Evolutionary conservation across 2,113 vertebrate genomes (phyloP), one percentile per base, ranked within the genome.

Genomic region (Scolopax mira): DNA sequence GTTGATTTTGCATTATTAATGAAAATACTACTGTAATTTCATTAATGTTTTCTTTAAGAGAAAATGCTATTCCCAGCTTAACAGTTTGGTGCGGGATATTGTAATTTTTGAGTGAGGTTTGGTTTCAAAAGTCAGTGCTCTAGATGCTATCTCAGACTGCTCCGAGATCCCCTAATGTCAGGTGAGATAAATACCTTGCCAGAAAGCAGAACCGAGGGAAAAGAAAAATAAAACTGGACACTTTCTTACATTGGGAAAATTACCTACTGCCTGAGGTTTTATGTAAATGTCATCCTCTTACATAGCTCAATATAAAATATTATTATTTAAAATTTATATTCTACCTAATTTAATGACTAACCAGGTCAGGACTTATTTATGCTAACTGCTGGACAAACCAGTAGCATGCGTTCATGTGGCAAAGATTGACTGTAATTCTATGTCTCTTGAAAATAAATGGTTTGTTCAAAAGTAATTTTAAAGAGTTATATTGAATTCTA

Each of bases 331-430:
- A 85, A 83, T 89, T 79, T 91, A 46, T 85, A 66, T 72, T 93
- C 67, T 12, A 49, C 58, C n/a, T 93, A 73, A 71, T 71, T 74
- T 90, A 93, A 87, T 89, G 73, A 91, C 64, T 91, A 91, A 85
- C 87, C 46, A 83, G 74, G 54, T 96, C 66, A 93, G 35, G 58
- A 79, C 71, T 79, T 87, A 89, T 3, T 89, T 91, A 54, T 69
- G 49, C 57, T 62, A 91, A 70, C 37, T 92, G 31, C 67, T 77
- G 70, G 81, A 73, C 46, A 89, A 87, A 69, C 30, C 23, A 66
- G 62, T 77, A 60, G 70, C 54, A 3, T 62, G 41, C 58, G 28
- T 78, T 85, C 55, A 1, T 66, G 21, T 75, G 61, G 10, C 18
- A 54, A 71, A 81, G 22, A 51, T 33, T 25, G 69, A 57, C 27